Percentiles rank a stretch among this genome's conserved stretches.
Evolutionary conservation across 2,797 vertebrate genomes (phyloP).

Genomic region (Mormyrus proboscirostris): DNA sequence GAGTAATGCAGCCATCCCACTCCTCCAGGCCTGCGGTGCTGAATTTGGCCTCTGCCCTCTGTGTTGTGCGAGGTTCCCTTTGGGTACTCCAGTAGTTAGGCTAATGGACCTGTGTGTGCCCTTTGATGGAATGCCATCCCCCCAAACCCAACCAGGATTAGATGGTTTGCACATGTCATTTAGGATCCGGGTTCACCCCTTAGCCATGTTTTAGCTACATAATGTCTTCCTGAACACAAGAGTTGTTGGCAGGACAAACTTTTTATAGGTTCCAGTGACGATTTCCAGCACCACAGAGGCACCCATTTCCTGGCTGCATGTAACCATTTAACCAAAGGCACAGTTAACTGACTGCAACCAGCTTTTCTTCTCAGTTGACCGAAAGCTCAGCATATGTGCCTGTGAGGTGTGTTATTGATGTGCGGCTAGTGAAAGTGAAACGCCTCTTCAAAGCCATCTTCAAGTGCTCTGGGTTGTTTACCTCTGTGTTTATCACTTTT

Average conservation of each 20-base stretch:
- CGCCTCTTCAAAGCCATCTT: neutral
- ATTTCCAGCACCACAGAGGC: neutral
- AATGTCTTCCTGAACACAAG: neutral
- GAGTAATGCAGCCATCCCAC: neutral
- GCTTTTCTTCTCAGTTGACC: neutral
- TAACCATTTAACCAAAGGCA: neutral
- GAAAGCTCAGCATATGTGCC: neutral
- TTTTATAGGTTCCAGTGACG: neutral
- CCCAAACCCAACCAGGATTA: neutral
- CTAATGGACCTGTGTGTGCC: neutral
- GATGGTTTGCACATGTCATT: neutral
- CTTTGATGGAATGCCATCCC: neutral
- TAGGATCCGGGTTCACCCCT: neutral
- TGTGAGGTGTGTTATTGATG: neutral
- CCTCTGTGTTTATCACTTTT: neutral
- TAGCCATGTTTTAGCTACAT: neutral
- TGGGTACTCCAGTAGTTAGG: neutral
- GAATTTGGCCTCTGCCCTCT: neutral
- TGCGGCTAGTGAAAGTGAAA: neutral
- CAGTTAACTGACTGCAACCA: neutral
- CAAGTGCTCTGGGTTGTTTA: neutral
- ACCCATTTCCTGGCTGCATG: neutral
- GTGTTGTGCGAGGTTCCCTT: neutral
- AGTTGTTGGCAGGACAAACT: neutral
- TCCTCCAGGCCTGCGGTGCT: neutral